Percentiles rank a stretch among this genome's conserved stretches.
Evolutionary conservation across 2,797 vertebrate species (phyloP).

Genomic region (Acanthiza pusilla): DNA sequence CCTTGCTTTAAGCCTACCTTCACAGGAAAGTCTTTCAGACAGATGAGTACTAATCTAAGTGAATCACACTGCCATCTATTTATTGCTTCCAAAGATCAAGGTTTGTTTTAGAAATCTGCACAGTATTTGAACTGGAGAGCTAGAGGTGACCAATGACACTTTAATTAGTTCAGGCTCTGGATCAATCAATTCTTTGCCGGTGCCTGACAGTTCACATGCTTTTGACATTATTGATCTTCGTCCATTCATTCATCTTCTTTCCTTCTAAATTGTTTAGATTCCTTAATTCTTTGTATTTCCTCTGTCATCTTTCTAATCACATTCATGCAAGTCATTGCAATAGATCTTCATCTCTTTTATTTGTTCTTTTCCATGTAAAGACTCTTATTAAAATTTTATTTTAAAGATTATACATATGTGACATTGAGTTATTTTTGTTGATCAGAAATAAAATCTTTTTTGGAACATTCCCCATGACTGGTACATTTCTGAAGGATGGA

Average conservation of each 20-base stretch:
- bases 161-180: constrained; percentile 58
- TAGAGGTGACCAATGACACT: constrained; percentile 50
- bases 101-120: not conserved
- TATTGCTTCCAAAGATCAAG: constrained; percentile 40
- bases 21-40: not conserved
- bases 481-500: not conserved
- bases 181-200: constrained; percentile 51
- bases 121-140: constrained; percentile 15
- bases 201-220: not conserved
- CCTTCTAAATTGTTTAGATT: constrained; percentile 14
- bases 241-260: constrained; percentile 38
- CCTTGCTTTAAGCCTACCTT: not conserved
- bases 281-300: constrained; percentile 25
- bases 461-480: not conserved
- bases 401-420: not conserved
- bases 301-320: constrained; percentile 36
- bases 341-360: constrained; percentile 6
- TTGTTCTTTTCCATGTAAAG: not conserved
- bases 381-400: not conserved
- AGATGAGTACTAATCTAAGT: not conserved
- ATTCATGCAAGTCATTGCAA: not conserved
- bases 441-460: not conserved
- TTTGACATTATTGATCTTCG: constrained; percentile 52
- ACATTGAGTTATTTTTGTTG: not conserved
- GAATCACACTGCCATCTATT: not conserved